Conservation (phyloP, 2,888 invertebrate species). For the Drosophila maculinotata region DNA sequence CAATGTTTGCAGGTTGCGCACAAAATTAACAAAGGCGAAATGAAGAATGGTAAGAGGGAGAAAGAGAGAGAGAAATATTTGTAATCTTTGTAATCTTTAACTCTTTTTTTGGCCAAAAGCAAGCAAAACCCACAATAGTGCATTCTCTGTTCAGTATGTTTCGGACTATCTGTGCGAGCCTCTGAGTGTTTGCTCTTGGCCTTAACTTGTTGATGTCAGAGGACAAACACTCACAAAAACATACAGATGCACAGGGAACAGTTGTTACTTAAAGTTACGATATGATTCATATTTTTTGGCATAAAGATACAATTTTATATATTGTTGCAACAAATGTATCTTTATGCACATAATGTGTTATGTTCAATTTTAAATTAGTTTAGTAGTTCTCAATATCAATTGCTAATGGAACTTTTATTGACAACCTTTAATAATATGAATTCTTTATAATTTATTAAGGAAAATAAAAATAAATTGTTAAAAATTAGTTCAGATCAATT, state of each 20-base stretch:
- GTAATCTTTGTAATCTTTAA: conserved; percentile 3
- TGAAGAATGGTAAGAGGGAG: conserved; percentile 5
- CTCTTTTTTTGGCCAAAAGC: neutral
- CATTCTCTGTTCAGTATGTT: conserved; percentile 1
- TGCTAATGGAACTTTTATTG: too few relatives aligned
- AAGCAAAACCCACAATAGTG: neutral
- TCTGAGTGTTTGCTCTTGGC: conserved; percentile 12
- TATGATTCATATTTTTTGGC: too few relatives aligned
- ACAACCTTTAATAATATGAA: too few relatives aligned
- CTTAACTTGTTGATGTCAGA: conserved; percentile 18
- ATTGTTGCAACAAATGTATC: too few relatives aligned
- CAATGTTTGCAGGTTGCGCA: conserved; percentile 50
- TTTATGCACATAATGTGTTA: too few relatives aligned
- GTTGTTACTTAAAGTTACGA: too few relatives aligned
- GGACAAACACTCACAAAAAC: neutral
- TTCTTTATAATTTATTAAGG: too few relatives aligned
- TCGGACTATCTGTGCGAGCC: neutral
- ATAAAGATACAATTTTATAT: too few relatives aligned
- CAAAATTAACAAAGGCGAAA: conserved; percentile 59
- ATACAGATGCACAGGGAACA: conserved; percentile 1
- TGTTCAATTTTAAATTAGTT: too few relatives aligned
- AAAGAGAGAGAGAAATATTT: conserved; percentile 16
- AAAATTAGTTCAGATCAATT: too few relatives aligned
- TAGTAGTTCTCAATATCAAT: too few relatives aligned
- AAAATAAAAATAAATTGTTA: too few relatives aligned